A percentile compares a stretch with the other conserved stretches of the same genome.
Conservation (phyloP, 2,797 vertebrate genomes). For the Podargus strigoides region DNA sequence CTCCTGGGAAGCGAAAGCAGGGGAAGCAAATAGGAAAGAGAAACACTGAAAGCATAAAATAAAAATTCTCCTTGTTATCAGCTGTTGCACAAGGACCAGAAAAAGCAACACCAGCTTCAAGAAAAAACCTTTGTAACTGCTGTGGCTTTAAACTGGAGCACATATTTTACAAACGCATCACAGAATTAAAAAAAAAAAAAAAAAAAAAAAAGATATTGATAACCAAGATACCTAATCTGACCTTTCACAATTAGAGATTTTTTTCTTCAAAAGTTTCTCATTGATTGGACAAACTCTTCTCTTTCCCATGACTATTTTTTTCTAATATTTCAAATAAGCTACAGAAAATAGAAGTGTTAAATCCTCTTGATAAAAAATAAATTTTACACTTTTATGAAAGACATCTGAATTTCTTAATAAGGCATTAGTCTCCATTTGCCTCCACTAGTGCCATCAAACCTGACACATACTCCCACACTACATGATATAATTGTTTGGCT, state of each 20-base stretch:
- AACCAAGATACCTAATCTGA: background rate
- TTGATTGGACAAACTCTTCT: background rate
- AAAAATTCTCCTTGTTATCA: background rate
- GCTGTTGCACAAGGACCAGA: background rate
- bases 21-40: background rate
- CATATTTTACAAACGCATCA: background rate
- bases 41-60: background rate
- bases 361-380: background rate
- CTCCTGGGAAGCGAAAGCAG: background rate
- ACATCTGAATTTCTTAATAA: background rate
- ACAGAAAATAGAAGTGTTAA: background rate
- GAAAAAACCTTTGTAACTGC: background rate
- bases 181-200: too few species aligned
- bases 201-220: background rate
- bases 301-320: background rate
- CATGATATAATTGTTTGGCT: background rate
- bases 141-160: background rate
- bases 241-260: background rate
- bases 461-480: background rate
- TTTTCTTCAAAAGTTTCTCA: background rate
- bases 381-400: background rate
- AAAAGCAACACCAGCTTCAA: background rate
- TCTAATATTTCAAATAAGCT: background rate
- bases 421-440: background rate
- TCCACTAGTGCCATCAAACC: background rate